These are phyloP conservation scores for Parnassius orleans DNA, from an alignment of 2,888 invertebrate genomes.

Conservation along the genomic window DNA sequence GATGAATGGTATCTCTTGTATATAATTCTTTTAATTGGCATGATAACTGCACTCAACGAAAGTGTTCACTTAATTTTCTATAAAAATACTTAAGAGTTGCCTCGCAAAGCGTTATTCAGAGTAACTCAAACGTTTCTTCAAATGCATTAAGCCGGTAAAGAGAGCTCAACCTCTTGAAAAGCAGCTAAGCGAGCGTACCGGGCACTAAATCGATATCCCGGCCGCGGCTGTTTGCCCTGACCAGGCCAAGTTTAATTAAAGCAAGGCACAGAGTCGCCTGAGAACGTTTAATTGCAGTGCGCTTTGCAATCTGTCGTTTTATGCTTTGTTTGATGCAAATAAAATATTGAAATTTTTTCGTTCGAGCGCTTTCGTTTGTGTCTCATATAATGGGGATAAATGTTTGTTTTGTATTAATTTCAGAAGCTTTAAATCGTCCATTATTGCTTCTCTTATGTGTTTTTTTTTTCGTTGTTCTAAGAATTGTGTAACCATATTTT, in stretches of 20 bases:
- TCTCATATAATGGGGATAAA: not conserved
- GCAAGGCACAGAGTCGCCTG: constrained; percentile 18
- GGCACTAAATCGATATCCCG: constrained; percentile 23
- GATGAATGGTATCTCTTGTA: no score
- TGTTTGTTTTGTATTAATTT: not conserved
- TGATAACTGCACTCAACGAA: no score
- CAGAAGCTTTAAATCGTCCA: not conserved
- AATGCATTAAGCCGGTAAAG: constrained; percentile 12
- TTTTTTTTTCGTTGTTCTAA: no score
- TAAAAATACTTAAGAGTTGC: not conserved
- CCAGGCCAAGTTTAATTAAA: constrained; percentile 31
- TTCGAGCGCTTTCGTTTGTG: not conserved
- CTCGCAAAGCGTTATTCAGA: not conserved
- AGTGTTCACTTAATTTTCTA: no score
- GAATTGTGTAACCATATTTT: no score
- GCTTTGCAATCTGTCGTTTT: constrained; percentile 12
- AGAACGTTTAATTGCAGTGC: constrained; percentile 19
- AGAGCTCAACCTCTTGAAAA: constrained; percentile 13
- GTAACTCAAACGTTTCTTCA: constrained; percentile 1
- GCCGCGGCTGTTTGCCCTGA: constrained; percentile 16
- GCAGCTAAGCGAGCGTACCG: constrained; percentile 9
- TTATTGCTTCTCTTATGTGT: no score
- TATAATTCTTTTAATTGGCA: no score
- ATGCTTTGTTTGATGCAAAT: constrained; percentile 23
- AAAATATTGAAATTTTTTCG: constrained; percentile 5